Conservation (phyloP, 2,888 invertebrate species). For the Dicranocentrus wangi region DNA sequence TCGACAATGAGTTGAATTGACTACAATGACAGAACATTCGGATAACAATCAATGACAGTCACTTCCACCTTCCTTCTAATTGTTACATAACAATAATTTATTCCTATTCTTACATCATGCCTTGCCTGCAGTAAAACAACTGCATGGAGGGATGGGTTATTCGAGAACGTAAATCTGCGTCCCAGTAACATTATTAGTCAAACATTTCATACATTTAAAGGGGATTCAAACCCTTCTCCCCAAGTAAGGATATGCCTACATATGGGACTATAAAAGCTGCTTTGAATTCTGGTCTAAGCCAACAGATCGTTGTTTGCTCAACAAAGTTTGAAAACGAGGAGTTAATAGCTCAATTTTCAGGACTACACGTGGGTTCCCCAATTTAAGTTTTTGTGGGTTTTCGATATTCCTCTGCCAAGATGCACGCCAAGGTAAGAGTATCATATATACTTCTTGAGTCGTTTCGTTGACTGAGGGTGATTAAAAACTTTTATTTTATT, state of each 20-base stretch:
- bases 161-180: too few species aligned
- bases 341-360: not conserved
- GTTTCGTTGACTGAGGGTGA: too few species aligned
- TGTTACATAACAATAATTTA: slow-evolving; percentile 18
- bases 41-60: slow-evolving; percentile 28
- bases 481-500: too few species aligned
- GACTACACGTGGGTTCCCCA: too few species aligned
- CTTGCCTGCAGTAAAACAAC: slow-evolving; percentile 16
- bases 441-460: too few species aligned
- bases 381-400: too few species aligned
- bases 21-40: slow-evolving; percentile 13
- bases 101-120: slow-evolving; percentile 12
- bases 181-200: too few species aligned
- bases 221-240: slow-evolving; percentile 7
- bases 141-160: too few species aligned
- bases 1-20: slow-evolving; percentile 23
- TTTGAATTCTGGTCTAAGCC: not conserved
- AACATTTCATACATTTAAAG: too few species aligned
- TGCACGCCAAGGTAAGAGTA: not conserved
- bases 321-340: not conserved
- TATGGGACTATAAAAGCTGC: slow-evolving; percentile 7
- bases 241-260: slow-evolving; percentile 8
- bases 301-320: slow-evolving; percentile 10
- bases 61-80: slow-evolving; percentile 18
- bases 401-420: not conserved